Conservation (phyloP, 2,888 invertebrate genomes). For the Colletes collaris region DNA sequence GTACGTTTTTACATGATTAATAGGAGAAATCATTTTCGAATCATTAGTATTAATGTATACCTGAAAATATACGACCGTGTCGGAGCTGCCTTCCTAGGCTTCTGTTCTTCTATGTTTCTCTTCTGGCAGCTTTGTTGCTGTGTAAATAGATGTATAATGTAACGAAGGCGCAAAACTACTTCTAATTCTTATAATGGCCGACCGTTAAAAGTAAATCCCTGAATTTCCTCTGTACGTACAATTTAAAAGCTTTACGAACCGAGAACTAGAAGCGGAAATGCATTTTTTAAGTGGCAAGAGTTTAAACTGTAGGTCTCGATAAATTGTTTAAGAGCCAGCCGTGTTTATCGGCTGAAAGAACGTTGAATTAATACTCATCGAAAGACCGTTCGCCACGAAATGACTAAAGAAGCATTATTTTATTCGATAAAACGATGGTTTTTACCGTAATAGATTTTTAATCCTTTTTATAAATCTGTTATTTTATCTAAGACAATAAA, state of each 20-base stretch:
- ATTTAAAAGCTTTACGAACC: background rate
- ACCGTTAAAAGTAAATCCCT: slow-evolving; percentile 38
- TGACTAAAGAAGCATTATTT: too few relatives aligned
- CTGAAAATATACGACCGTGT: slow-evolving; percentile 69
- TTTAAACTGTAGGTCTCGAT: too few relatives aligned
- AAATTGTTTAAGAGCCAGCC: too few relatives aligned
- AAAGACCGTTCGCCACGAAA: too few relatives aligned
- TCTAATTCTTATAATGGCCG: slow-evolving; percentile 65
- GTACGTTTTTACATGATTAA: slow-evolving; percentile 74
- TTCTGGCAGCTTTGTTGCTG: slow-evolving; percentile 69
- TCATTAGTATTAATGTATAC: slow-evolving; percentile 79
- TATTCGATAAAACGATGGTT: too few relatives aligned
- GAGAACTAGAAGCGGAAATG: too few relatives aligned
- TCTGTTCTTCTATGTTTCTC: slow-evolving; percentile 40
- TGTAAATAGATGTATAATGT: slow-evolving; percentile 79
- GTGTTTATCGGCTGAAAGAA: too few relatives aligned
- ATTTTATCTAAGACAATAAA: too few relatives aligned
- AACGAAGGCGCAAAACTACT: slow-evolving; percentile 66
- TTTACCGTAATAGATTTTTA: too few relatives aligned
- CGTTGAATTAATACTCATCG: too few relatives aligned
- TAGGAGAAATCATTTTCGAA: slow-evolving; percentile 68
- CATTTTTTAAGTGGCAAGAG: too few relatives aligned
- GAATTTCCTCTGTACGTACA: slow-evolving; percentile 19
- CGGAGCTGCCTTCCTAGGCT: slow-evolving; percentile 51
- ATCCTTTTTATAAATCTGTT: too few relatives aligned